A percentile compares a stretch with the other conserved stretches of the same genome.
Evolutionary conservation across 1,140 invertebrate species (phyloP).

Genomic region (Platyscapa corneri): DNA sequence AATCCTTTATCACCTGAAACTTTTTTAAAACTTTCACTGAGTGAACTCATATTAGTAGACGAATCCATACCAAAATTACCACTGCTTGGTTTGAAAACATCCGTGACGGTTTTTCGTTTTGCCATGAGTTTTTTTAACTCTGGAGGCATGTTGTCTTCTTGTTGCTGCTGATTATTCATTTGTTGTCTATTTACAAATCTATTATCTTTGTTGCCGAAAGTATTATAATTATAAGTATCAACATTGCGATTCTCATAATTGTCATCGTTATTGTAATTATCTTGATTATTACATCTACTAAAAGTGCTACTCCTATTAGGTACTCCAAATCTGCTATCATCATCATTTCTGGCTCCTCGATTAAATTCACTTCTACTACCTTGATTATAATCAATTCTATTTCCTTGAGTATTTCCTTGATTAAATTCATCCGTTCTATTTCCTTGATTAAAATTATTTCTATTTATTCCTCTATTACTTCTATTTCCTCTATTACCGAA

Average conservation of each 20-base stretch:
- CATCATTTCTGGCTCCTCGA: constrained; percentile 38
- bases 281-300: constrained; percentile 2
- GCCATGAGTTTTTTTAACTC: constrained; percentile 71
- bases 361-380: not conserved
- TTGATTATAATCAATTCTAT: constrained; percentile 54
- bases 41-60: constrained; percentile 62
- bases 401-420: constrained; percentile 58
- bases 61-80: constrained; percentile 59
- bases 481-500: constrained; percentile 49
- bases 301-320: constrained; percentile 43
- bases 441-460: constrained; percentile 26
- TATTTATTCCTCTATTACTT: constrained; percentile 57
- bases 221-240: constrained; percentile 20
- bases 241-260: constrained; percentile 9
- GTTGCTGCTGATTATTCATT: constrained; percentile 33
- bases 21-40: constrained; percentile 71
- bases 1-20: constrained; percentile 63
- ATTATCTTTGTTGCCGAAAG: not conserved
- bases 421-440: constrained; percentile 51
- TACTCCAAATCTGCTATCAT: constrained; percentile 51
- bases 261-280: constrained; percentile 35
- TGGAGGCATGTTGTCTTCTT: constrained; percentile 62
- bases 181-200: constrained; percentile 36
- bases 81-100: constrained; percentile 69
- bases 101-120: constrained; percentile 66